Percentiles rank a stretch among this genome's conserved stretches.
phyloP scores from a whole-genome alignment of 2,113 vertebrate genomes.

The Rana temporaria region DNA sequence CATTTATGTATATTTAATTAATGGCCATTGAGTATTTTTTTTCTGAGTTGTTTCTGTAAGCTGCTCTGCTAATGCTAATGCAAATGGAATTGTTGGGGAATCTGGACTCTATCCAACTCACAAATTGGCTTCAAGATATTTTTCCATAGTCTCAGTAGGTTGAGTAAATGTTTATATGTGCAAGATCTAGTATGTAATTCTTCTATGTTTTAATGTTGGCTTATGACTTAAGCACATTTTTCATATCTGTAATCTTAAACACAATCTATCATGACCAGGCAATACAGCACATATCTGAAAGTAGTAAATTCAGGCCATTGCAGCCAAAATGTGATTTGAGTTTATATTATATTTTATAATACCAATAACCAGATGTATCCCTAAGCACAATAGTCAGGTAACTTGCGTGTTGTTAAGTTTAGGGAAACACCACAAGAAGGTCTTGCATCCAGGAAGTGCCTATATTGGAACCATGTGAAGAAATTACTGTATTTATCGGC shows the following conservation, averaged over 20 bases:
- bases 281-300: slow-evolving; percentile 10
- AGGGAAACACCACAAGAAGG: too few relatives aligned
- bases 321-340: neutral
- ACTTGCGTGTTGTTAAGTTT: too few relatives aligned
- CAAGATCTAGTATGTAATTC: slow-evolving; percentile 4
- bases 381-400: neutral
- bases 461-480: too few relatives aligned
- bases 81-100: neutral
- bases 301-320: neutral
- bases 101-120: slow-evolving; percentile 5
- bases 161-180: slow-evolving; percentile 29
- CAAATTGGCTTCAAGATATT: slow-evolving; percentile 17
- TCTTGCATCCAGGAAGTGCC: too few relatives aligned
- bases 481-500: too few relatives aligned
- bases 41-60: neutral
- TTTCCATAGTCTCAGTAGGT: slow-evolving; percentile 19
- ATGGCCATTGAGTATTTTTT: too few relatives aligned
- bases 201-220: neutral
- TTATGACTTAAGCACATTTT: neutral
- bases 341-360: neutral
- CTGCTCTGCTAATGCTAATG: too few relatives aligned
- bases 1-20: neutral
- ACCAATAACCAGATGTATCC: neutral
- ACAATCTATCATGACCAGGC: neutral
- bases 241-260: slow-evolving; percentile 9